Percentiles rank a stretch among this genome's conserved stretches.
These are phyloP conservation scores for Stramonita haemastoma DNA, from an alignment of 2,888 invertebrate species.

Conservation along the genomic window DNA sequence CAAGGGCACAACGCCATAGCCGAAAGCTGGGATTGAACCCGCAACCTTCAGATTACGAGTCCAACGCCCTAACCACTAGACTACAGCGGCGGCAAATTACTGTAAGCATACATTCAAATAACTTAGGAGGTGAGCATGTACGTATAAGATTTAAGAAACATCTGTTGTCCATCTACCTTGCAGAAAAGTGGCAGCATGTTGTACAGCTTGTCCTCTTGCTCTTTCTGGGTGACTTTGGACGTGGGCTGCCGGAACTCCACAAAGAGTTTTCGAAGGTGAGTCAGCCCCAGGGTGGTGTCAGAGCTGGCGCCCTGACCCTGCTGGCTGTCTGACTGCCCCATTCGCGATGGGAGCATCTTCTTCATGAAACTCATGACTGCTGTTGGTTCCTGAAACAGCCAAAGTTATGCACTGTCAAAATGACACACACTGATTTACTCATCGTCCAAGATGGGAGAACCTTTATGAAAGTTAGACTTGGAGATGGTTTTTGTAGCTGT, in stretches of 20 bases:
- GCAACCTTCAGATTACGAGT: too few relatives aligned
- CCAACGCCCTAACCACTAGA: too few relatives aligned
- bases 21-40: too few relatives aligned
- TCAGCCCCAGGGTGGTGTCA: slow-evolving; percentile 90
- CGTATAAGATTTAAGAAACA: too few relatives aligned
- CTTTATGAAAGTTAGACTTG: too few relatives aligned
- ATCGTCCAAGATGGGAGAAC: too few relatives aligned
- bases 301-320: slow-evolving; percentile 77
- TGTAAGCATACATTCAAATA: too few relatives aligned
- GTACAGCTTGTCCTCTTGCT: slow-evolving; percentile 91
- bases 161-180: slow-evolving; percentile 84
- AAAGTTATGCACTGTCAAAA: neutral
- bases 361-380: slow-evolving; percentile 91
- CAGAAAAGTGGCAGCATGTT: slow-evolving; percentile 98
- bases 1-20: too few relatives aligned
- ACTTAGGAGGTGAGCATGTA: too few relatives aligned
- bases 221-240: slow-evolving; percentile 76
- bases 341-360: slow-evolving; percentile 84
- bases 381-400: neutral
- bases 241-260: slow-evolving; percentile 94
- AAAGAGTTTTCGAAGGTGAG: slow-evolving; percentile 97
- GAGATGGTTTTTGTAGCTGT: too few relatives aligned
- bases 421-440: neutral
- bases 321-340: slow-evolving; percentile 78
- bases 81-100: too few relatives aligned